Percentiles rank a stretch among this genome's conserved stretches.
Conservation (phyloP, 2,888 invertebrate species). For the Ormia ochracea region DNA sequence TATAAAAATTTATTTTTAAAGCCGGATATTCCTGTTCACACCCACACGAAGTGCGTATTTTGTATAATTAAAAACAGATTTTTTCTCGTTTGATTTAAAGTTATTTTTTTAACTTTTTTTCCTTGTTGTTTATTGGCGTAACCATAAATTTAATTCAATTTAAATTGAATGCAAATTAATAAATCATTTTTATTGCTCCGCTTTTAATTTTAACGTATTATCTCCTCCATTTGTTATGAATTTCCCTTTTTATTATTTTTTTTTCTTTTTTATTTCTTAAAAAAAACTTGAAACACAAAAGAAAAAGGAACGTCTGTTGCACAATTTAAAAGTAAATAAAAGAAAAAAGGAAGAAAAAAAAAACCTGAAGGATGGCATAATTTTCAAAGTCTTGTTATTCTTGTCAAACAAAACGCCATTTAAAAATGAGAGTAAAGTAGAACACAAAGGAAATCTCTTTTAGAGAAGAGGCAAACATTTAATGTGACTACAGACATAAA, state of each 20-base stretch:
- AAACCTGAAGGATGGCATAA: conserved; percentile 27
- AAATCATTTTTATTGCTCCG: not conserved
- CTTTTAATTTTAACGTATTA: not conserved
- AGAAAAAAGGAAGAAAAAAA: too few relatives aligned
- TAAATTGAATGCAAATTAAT: conserved; percentile 25
- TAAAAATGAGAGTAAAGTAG: not conserved
- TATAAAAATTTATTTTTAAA: conserved; percentile 14
- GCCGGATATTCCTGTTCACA: conserved; percentile 43
- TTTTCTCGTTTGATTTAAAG: not conserved
- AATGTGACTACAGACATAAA: too few relatives aligned
- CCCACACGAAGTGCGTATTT: not conserved
- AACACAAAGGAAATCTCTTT: not conserved
- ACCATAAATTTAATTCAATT: conserved; percentile 16
- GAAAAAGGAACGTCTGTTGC: not conserved
- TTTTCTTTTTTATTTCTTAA: not conserved
- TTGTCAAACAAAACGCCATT: conserved; percentile 6
- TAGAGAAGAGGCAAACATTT: too few relatives aligned
- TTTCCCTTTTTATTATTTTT: conserved; percentile 10
- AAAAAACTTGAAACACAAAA: not conserved
- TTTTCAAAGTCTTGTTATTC: conserved; percentile 38
- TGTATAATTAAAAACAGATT: conserved; percentile 38
- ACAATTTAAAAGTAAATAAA: not conserved
- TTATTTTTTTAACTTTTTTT: too few relatives aligned
- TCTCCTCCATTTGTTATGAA: not conserved
- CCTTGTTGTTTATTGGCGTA: not conserved